Evolutionary conservation across 1,140 invertebrate species (phyloP), one percentile per base, ranked within the genome.

Genomic region (Drosophila pandora): DNA sequence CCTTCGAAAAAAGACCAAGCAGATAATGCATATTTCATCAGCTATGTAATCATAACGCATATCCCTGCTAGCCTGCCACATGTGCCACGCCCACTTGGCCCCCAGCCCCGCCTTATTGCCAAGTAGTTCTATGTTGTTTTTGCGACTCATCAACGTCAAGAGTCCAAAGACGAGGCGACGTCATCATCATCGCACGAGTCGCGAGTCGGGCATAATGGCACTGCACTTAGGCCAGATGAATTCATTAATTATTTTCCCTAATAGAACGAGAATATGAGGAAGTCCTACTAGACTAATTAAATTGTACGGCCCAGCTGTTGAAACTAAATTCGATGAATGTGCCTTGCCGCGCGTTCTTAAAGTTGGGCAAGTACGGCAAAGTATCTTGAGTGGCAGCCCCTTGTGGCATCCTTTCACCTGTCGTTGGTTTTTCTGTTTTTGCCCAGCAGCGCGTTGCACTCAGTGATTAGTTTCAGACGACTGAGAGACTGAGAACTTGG

Each of bases 201-300:
- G 68, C 39, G 13, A 69, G 55, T 79, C 57, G 68, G 65, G 70
- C 60, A 61, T 82, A 82, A 84, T 79, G 81, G 60, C 17, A 74
- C 71, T 83, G 80, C 81, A 85, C 80, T 84, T 79, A 84, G 77
- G 62, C 12, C 65, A 76, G 72, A 81, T 87, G 82, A 85, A 85
- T 84, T 80, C 82, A 85, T 85, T 84, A 85, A 84, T 84, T 84
- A 85, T 74, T 77, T 77, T 69, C 75, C 65, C 56, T 76, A 76
- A 73, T 85, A 76, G 74, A 78, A 73, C 53, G 57, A 28, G 45
- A 21, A 1, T 13, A 41, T 49, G 23, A 48, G 47, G 65, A 72
- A 63, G 62, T 63, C 59, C 25, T 41, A 83, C 79, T 83, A 83
- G 52, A 39, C 65, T 82, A 82, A 82, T 82, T 83, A 82, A 75